A percentile compares a stretch with the other conserved stretches of the same genome.
phyloP scores from a whole-genome alignment of 2,888 invertebrate species.

The Hipparchia semele region DNA sequence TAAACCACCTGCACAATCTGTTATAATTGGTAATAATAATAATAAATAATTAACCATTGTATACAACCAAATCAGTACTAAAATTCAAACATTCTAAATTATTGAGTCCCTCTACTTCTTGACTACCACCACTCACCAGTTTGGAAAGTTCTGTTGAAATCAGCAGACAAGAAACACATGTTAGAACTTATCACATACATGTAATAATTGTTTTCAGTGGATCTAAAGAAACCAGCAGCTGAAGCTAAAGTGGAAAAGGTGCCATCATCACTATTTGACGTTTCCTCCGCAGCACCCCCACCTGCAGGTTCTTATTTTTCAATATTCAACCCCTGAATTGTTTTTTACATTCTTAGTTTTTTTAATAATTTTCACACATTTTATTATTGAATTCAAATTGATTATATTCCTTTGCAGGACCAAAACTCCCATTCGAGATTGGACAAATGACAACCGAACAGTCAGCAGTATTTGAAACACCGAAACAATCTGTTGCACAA shows the following conservation, averaged over 20 bases:
- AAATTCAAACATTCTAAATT: too few species aligned
- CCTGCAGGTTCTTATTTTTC: conserved; percentile 23
- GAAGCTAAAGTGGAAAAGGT: conserved; percentile 41
- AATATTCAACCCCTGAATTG: not conserved
- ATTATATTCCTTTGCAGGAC: conserved; percentile 13
- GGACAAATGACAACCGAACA: conserved; percentile 22
- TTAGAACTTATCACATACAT: not conserved
- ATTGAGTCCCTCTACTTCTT: too few species aligned
- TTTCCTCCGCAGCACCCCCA: conserved; percentile 42
- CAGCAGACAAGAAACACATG: too few species aligned
- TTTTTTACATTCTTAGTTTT: too few species aligned
- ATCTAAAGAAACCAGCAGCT: conserved; percentile 40
- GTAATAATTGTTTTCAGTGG: conserved; percentile 33
- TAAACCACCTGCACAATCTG: conserved; percentile 45
- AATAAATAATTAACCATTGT: not conserved
- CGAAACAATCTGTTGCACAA: conserved; percentile 13
- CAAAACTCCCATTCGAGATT: conserved; percentile 27
- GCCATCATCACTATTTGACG: conserved; percentile 45
- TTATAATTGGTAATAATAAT: conserved; percentile 40
- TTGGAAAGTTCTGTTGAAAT: too few species aligned
- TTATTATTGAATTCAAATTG: not conserved
- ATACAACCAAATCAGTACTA: too few species aligned
- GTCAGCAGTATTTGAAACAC: conserved; percentile 3
- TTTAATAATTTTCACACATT: too few species aligned
- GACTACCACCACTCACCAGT: too few species aligned